phyloP scores from a whole-genome alignment of 2,797 vertebrate species.

The Lepidocolaptes lacrymiger region DNA sequence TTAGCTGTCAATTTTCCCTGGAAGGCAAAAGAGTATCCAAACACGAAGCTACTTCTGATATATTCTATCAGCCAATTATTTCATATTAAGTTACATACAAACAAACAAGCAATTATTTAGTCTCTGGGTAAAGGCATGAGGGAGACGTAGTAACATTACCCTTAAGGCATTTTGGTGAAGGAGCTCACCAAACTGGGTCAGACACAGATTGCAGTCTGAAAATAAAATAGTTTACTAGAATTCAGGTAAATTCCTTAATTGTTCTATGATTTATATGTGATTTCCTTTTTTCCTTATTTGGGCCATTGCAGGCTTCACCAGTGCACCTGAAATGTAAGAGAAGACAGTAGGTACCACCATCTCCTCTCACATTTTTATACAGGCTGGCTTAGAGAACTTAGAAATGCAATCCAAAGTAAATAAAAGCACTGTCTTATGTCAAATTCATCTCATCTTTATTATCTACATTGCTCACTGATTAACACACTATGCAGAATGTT shows the following conservation, averaged over 20 bases:
- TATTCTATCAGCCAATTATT: neutral
- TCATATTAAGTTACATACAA: neutral
- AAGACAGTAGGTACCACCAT: neutral
- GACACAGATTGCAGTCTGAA: neutral
- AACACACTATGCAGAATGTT: neutral
- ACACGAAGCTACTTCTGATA: neutral
- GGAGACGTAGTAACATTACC: neutral
- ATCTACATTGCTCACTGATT: neutral
- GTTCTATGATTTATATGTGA: neutral
- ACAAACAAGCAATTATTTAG: neutral
- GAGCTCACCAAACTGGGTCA: neutral
- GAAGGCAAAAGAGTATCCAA: neutral
- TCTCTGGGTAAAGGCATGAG: neutral
- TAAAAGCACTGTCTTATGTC: neutral
- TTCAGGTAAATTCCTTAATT: neutral
- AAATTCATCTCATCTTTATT: neutral
- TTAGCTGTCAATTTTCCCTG: neutral
- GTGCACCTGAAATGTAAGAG: neutral
- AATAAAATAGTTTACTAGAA: neutral
- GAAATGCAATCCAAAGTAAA: neutral
- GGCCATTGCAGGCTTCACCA: neutral
- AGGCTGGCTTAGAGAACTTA: neutral
- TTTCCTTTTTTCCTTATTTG: neutral
- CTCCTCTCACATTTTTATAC: neutral
- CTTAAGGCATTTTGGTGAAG: neutral